A percentile compares a stretch with the other conserved stretches of the same genome.
Conservation (phyloP, 2,113 vertebrate genomes). For the Xiphophorus maculatus region DNA sequence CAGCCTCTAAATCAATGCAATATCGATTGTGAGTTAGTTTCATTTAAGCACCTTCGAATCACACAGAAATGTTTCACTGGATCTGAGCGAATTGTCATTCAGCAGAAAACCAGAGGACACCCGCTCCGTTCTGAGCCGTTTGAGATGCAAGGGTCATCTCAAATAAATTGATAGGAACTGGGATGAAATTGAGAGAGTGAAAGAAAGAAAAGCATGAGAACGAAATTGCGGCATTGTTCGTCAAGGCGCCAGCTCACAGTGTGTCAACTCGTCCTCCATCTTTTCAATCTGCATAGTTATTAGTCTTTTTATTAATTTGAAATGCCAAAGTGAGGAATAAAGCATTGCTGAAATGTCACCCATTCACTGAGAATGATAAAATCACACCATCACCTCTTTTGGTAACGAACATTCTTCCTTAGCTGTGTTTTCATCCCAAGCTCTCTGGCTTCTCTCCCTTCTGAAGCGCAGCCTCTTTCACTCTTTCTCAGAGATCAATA, state of each 20-base stretch:
- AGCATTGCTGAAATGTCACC: constrained; percentile 75
- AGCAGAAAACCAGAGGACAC: constrained; percentile 35
- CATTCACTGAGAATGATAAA: constrained; percentile 70
- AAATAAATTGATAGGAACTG: constrained; percentile 59
- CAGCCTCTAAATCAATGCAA: constrained; percentile 22
- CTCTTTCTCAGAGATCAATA: constrained; percentile 64
- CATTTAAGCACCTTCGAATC: constrained; percentile 36
- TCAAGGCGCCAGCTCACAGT: constrained; percentile 55
- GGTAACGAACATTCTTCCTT: constrained; percentile 42
- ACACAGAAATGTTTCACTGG: constrained; percentile 21
- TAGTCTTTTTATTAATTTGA: constrained; percentile 76
- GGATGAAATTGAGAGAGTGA: constrained; percentile 56
- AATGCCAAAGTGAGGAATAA: constrained; percentile 75
- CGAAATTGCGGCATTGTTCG: constrained; percentile 65
- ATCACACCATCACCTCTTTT: constrained; percentile 53
- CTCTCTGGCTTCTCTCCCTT: constrained; percentile 21
- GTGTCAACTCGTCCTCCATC: constrained; percentile 63
- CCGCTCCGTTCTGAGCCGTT: constrained; percentile 20
- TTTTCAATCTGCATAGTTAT: constrained; percentile 73
- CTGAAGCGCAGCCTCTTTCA: constrained; percentile 41
- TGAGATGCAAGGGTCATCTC: constrained; percentile 54
- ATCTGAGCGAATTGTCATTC: constrained; percentile 21
- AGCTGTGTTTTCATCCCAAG: constrained; percentile 23
- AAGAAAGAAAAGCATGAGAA: constrained; percentile 34
- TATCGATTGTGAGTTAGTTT: constrained; percentile 52